Percentiles rank a stretch among this genome's conserved stretches.
phyloP scores from a whole-genome alignment of 2,113 vertebrate species.

The Mirza zaza region DNA sequence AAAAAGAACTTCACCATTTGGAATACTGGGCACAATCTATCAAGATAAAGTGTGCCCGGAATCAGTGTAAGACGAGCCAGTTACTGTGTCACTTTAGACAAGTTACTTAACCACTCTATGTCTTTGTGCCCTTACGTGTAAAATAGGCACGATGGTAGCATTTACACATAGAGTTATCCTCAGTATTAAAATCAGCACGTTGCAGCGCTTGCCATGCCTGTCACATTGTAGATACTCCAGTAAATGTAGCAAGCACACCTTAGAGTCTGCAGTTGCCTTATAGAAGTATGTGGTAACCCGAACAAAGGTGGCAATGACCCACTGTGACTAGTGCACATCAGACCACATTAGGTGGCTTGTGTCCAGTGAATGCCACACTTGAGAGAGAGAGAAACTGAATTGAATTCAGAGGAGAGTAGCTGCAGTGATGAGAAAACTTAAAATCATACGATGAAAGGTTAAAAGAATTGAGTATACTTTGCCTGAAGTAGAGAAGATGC shows the following conservation, averaged over 20 bases:
- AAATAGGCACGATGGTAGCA: not conserved
- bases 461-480: slow-evolving; percentile 33
- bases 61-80: not conserved
- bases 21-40: not conserved
- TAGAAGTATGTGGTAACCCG: not conserved
- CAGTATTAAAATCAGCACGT: not conserved
- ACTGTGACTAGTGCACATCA: too few species aligned
- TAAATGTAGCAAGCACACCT: not conserved
- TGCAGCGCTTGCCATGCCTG: not conserved
- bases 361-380: not conserved
- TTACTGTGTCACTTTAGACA: not conserved
- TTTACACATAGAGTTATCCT: not conserved
- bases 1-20: not conserved
- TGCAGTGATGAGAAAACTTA: not conserved
- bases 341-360: not conserved
- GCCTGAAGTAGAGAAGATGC: slow-evolving; percentile 16
- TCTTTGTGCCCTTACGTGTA: not conserved
- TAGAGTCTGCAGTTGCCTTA: not conserved
- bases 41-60: not conserved
- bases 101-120: not conserved
- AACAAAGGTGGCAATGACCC: not conserved
- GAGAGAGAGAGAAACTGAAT: not conserved
- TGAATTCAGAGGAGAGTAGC: not conserved
- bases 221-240: not conserved
- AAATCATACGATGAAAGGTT: not conserved